Conservation (phyloP, 2,888 invertebrate species). For the Vandiemenella viatica region DNA sequence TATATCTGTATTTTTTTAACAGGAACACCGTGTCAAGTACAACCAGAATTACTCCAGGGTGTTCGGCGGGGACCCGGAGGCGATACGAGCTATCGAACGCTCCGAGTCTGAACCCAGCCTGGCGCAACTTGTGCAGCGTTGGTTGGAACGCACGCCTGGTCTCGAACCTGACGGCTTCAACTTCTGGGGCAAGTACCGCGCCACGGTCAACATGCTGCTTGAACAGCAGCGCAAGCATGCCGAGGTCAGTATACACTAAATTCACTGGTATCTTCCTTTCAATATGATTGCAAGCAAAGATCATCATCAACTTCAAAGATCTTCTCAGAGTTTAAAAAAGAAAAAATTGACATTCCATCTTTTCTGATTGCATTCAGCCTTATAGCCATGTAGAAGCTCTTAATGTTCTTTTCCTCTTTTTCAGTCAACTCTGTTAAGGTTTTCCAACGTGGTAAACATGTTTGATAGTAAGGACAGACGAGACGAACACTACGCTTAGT, state of each 20-base stretch:
- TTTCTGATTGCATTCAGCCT: too few relatives aligned
- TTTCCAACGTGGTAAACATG: too few relatives aligned
- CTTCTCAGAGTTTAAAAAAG: too few relatives aligned
- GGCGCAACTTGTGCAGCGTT: slow-evolving; percentile 69
- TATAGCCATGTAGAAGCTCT: too few relatives aligned
- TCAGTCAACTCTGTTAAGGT: too few relatives aligned
- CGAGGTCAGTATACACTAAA: slow-evolving; percentile 35
- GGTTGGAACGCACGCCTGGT: slow-evolving; percentile 92
- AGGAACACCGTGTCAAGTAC: slow-evolving; percentile 81
- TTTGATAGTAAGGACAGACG: too few relatives aligned
- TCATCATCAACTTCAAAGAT: too few relatives aligned
- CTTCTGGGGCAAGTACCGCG: slow-evolving; percentile 86
- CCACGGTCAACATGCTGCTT: slow-evolving; percentile 55
- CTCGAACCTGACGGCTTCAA: slow-evolving; percentile 70
- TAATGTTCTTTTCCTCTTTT: too few relatives aligned
- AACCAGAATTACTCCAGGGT: slow-evolving; percentile 82
- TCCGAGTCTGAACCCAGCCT: slow-evolving; percentile 79
- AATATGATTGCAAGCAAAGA: too few relatives aligned
- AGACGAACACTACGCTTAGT: too few relatives aligned
- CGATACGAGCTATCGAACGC: slow-evolving; percentile 37
- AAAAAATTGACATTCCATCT: too few relatives aligned
- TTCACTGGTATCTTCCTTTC: background rate
- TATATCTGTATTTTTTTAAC: too few relatives aligned
- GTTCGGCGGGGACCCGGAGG: slow-evolving; percentile 58
- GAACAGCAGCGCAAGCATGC: slow-evolving; percentile 48